Evolutionary conservation across 2,113 vertebrate species (phyloP).

Genomic region (Lepus timidus): DNA sequence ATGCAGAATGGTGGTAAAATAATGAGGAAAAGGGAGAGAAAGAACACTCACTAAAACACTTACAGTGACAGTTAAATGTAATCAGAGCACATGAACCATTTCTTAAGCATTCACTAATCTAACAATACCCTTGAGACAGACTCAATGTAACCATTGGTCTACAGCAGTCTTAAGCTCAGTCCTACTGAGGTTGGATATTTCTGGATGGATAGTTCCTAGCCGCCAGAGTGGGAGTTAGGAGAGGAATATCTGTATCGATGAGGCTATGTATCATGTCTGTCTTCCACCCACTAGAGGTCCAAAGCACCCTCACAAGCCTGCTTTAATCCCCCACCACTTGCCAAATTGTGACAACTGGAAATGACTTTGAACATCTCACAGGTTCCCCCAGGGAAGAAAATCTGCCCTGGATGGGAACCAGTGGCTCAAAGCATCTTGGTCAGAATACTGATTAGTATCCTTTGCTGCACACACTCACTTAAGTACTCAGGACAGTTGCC

Average conservation of each 20-base stretch:
- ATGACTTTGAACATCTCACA: not conserved
- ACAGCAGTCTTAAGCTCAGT: not conserved
- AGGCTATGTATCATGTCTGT: not conserved
- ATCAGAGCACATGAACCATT: not conserved
- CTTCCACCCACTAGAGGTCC: not conserved
- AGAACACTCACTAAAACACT: not conserved
- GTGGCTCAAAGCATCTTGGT: not conserved
- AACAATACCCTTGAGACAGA: not conserved
- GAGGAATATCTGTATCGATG: not conserved
- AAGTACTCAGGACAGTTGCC: not conserved
- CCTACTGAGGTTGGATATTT: no score
- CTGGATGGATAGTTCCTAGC: not conserved
- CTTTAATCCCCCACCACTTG: no score
- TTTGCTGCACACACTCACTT: not conserved
- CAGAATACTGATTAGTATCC: not conserved
- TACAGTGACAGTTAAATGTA: not conserved
- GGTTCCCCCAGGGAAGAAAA: not conserved
- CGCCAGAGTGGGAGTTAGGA: no score
- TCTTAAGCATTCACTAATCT: not conserved
- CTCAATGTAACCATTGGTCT: not conserved
- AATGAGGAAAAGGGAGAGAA: not conserved
- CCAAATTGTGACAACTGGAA: not conserved
- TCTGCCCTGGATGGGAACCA: not conserved
- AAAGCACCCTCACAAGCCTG: not conserved
- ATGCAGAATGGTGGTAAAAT: fast-evolving